These are phyloP conservation scores for Trimorus sp. DNA, from an alignment of 2,888 invertebrate species.

Conservation along the genomic window DNA sequence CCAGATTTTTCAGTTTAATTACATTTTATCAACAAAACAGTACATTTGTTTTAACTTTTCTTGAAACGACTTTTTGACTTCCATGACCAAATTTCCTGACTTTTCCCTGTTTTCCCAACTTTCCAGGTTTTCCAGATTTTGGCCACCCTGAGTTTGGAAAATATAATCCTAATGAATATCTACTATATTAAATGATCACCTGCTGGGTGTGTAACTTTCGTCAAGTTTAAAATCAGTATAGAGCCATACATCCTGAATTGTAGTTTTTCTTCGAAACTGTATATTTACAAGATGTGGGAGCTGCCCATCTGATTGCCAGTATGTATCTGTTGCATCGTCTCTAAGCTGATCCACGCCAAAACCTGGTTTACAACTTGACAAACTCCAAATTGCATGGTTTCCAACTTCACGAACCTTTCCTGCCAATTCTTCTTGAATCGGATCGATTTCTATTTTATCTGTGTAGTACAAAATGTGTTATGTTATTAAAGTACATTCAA, in stretches of 20 bases:
- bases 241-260: conserved; percentile 96
- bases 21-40: too few relatives aligned
- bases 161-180: too few relatives aligned
- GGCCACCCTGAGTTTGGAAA: too few relatives aligned
- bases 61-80: too few relatives aligned
- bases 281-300: conserved; percentile 98
- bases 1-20: too few relatives aligned
- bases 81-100: too few relatives aligned
- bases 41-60: too few relatives aligned
- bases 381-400: conserved; percentile 97
- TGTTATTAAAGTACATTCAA: too few relatives aligned
- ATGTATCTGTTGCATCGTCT: conserved; percentile 97
- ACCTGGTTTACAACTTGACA: conserved; percentile 99
- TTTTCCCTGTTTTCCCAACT: too few relatives aligned
- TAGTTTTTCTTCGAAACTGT: conserved; percentile 97
- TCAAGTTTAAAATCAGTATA: conserved; percentile 99
- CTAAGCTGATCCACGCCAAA: conserved; percentile 98
- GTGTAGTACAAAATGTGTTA: not conserved
- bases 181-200: conserved; percentile 77
- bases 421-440: conserved; percentile 84
- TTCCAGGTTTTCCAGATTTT: too few relatives aligned
- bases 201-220: conserved; percentile 99
- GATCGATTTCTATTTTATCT: conserved; percentile 82
- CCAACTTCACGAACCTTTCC: conserved; percentile 92
- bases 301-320: conserved; percentile 99